phyloP scores from a whole-genome alignment of 2,113 vertebrate species.

The Struthidea cinerea region DNA sequence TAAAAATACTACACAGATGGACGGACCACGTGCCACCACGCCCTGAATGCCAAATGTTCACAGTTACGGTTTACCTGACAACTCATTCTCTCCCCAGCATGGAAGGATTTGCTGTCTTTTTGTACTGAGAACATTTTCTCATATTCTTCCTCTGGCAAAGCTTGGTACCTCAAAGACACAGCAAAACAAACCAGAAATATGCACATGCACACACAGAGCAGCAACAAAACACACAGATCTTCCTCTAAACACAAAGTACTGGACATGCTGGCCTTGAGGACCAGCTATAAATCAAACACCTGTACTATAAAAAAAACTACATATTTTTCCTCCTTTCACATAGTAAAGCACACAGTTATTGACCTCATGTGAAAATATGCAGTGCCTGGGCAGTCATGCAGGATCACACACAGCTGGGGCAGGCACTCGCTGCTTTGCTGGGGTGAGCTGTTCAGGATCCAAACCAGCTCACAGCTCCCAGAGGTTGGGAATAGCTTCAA shows the following conservation, averaged over 20 bases:
- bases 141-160: background rate
- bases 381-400: background rate
- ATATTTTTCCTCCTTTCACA: background rate
- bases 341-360: background rate
- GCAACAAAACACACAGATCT: background rate
- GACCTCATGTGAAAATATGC: background rate
- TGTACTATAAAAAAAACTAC: background rate
- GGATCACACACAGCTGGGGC: background rate
- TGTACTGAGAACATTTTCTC: background rate
- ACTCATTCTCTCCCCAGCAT: background rate
- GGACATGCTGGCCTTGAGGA: background rate
- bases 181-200: background rate
- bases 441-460: background rate
- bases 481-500: background rate
- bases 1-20: background rate
- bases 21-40: background rate
- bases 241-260: background rate
- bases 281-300: background rate
- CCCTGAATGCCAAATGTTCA: constrained; percentile 13
- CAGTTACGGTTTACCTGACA: constrained; percentile 18
- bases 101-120: background rate
- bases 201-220: background rate
- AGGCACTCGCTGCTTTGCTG: background rate
- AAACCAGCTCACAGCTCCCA: background rate
- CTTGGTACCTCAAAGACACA: background rate